Base-by-base conservation (phyloP, 2,888 invertebrate species). In the Eilema caniola region DNA sequence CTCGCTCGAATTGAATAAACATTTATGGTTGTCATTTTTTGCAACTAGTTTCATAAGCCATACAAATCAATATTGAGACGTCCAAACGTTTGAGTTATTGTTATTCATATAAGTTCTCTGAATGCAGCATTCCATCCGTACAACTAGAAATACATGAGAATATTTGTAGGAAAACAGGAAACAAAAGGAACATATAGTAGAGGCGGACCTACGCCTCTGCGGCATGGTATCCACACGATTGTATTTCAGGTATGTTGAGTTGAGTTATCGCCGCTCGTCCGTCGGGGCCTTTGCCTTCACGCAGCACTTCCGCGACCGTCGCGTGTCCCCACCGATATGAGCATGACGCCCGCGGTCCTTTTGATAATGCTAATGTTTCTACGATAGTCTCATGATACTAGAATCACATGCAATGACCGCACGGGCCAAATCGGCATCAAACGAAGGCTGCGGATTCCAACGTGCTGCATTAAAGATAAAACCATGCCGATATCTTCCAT, bases 351-450 rank as follows among this genome's bases (percentile, higher is more conserved):
- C 86, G 93, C 93, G 93, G 93, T 86, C 90, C 92, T 93, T 92
- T 93, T 93, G 94, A 94, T 94, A 94, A 93, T 93, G 93, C 92
- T 93, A 94, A 94, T 94, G 93, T 93, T 89, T 79, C 86, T 85
- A 83, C 89, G 94, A 93, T 93, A 92, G 89, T 82, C 82, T 85
- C 85, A 86, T 85, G 93, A 93, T 93, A 93, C 89, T 82, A 86
- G 83, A 88, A 87, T 89, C 90, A 92, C 90, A 92, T 88, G 92
- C 92, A 93, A 92, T 91, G 88, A 90, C 86, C 86, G 89, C 86
- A 83, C 82, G 83, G 84, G 85, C 90, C 90, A 92, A 93, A 92
- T 89, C 88, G 91, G 88, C 89, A 90, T 93, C 90, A 88, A 86
- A 86, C 79, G 87, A 82, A 85, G 81, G 84, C 86, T 80, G 79